A percentile compares a stretch with the other conserved stretches of the same genome.
phyloP scores from a whole-genome alignment of 1,140 invertebrate species.

The Aplysia californica region DNA sequence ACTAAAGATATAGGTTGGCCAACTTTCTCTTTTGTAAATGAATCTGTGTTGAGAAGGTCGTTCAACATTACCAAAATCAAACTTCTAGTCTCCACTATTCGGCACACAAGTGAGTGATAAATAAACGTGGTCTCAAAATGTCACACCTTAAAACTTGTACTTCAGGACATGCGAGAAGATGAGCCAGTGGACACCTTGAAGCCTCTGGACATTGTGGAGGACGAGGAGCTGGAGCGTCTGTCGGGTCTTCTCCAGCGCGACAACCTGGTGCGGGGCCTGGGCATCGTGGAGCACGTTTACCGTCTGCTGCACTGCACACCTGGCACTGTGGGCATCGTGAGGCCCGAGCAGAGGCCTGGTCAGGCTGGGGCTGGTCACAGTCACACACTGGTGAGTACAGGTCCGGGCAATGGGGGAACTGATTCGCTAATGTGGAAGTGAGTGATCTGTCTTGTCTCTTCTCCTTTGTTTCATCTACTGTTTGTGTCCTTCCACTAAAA shows the following conservation, averaged over 20 bases:
- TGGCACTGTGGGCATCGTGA: slow-evolving; percentile 57
- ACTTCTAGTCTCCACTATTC: too few species aligned
- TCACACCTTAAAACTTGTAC: too few species aligned
- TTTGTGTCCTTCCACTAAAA: too few species aligned
- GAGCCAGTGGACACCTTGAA: slow-evolving; percentile 57
- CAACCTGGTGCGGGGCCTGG: slow-evolving; percentile 65
- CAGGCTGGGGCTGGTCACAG: slow-evolving; percentile 11
- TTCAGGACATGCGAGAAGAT: slow-evolving; percentile 32
- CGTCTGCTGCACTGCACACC: slow-evolving; percentile 64
- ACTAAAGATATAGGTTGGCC: not conserved
- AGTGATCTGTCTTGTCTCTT: too few species aligned
- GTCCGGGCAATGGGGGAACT: too few species aligned
- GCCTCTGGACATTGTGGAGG: slow-evolving; percentile 65
- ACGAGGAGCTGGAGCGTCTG: slow-evolving; percentile 67
- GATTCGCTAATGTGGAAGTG: too few species aligned
- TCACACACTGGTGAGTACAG: slow-evolving; percentile 34
- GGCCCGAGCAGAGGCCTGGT: slow-evolving; percentile 39
- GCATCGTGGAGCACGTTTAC: slow-evolving; percentile 67
- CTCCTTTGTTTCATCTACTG: too few species aligned
- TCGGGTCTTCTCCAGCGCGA: slow-evolving; percentile 65
- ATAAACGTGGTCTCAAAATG: too few species aligned
- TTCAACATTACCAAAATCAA: too few species aligned
- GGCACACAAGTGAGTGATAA: too few species aligned
- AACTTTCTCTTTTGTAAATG: not conserved
- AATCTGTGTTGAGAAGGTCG: too few species aligned